phyloP scores from a whole-genome alignment of 2,113 vertebrate genomes.

The Geococcyx californianus region DNA sequence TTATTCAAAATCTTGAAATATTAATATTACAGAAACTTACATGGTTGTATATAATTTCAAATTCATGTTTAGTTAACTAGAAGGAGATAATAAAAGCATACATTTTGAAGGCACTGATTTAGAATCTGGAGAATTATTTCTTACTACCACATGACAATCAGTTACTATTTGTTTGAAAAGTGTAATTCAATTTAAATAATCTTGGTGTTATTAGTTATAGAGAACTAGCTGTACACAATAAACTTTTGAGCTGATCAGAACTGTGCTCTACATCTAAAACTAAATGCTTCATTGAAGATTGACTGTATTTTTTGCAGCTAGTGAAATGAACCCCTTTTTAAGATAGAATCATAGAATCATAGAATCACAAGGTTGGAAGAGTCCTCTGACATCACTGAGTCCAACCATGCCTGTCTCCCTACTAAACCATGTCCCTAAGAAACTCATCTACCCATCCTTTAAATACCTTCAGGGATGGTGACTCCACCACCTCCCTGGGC shows the following conservation, averaged over 20 bases:
- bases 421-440: too few relatives aligned
- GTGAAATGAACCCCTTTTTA: not conserved
- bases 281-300: not conserved
- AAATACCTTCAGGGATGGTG: too few relatives aligned
- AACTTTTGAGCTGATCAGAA: not conserved
- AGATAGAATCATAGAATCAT: too few relatives aligned
- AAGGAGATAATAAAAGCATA: not conserved
- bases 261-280: not conserved
- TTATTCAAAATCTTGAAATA: not conserved
- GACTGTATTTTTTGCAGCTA: not conserved
- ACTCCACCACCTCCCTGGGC: too few relatives aligned
- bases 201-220: not conserved
- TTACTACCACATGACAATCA: not conserved
- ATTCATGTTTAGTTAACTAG: not conserved
- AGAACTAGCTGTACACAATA: not conserved
- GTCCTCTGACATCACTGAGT: too few relatives aligned
- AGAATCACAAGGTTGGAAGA: too few relatives aligned
- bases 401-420: too few relatives aligned
- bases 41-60: not conserved
- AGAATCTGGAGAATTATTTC: not conserved
- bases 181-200: not conserved
- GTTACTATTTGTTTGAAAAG: not conserved
- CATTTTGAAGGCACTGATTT: not conserved
- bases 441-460: too few relatives aligned
- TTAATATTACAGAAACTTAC: not conserved